Evolutionary conservation across 2,888 invertebrate species (phyloP), one percentile per base, ranked within the genome.

Genomic region (Cephus sareptanus): DNA sequence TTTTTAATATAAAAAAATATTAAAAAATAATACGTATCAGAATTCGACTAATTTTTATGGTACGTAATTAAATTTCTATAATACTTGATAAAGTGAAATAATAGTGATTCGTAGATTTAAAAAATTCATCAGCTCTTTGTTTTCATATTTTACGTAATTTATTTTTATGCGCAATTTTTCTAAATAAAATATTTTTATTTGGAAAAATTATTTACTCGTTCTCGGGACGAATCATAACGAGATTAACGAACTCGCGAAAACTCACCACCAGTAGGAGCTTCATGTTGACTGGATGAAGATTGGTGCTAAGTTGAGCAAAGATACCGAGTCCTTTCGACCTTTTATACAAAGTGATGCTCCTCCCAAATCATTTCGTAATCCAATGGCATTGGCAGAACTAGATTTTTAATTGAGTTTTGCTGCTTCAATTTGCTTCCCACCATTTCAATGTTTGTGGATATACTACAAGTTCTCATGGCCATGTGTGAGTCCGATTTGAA

Each of bases 361-460:
- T 87, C 82, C 87, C 87, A 83, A 82, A 77, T 79, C 68, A 84
- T 90, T 89, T 90, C 89, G 85, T 85, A 90, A 90, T 87, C 81
- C 81, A 80, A 84, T 90, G 90, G 89, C 90, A 90, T 90, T 90
- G 90, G 86, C 73, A 89, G 89, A 89, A 90, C 90, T 90, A 90
- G 90, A 90, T 89, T 87, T 87, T 89, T 87, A 88, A 89, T 89
- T 85, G 84, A 87, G 85, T 87, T 75, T 74, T 74, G 73, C 74
- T 35, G 34, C 75, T 75, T 78, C 33, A 71, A 33, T 75, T 75
- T 40, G 75, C 75, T 75, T 77, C 75, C 71, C 79, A 69, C 56
- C 69, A 40, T 78, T 78, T 80, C 71, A 77, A 78, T 81, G 80
- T 82, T 81, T 79, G 68, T 77, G 75, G 80, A 80, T 79, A 33